Evolutionary conservation across 37 sponge, comb jelly and placozoan genomes (phyloP), one percentile per base, ranked within the genome.

Genomic region (Cladorhizidae sp.): DNA sequence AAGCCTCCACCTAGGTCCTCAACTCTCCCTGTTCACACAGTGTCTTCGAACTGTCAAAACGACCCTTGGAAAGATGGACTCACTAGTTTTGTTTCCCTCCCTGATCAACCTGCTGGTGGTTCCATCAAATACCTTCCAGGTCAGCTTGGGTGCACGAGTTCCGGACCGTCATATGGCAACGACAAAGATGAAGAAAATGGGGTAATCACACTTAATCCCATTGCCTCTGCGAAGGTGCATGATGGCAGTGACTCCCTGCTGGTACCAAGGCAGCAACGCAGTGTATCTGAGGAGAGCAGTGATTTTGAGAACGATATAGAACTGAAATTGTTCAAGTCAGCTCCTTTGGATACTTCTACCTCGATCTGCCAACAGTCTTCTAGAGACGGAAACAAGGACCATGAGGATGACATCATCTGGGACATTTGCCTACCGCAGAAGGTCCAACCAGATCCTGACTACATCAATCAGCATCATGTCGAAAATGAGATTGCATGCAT

Each of bases 101-200:
- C 49, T 12, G 49, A 45, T 28, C 61, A 6, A 17, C 61, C 28
- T 28, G 28, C 61, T 26, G 28, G 9, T 9, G 49, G 9, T 45
- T 45, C 49, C 49, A 45, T 45, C 49, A 45, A 45, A 45, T 45
- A 12, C 49, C 49, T 45, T 5, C 49, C 49, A 45, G 49, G 8
- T 5, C 49, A 45, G 5, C 49, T 12, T 9, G 49, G 9, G 49
- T 45, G n/a, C n/a, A n/a, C n/a, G n/a, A n/a, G n/a, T n/a, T n/a
- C 49, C 9, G 49, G 8, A 12, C 49, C 9, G 8, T 20, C 23
- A 1, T 25, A 35, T 29, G 7, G 35, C 3, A 59, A 57, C 40
- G 57, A 59, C 32, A 57, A 75, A 75, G 76, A 75, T 33, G 59
- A 75, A 32, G 76, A 36, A 73, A 45, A 73, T 25, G 73, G n/a